Base-by-base conservation (phyloP, 2,888 invertebrate genomes). In the Mellilla xanthometata region DNA sequence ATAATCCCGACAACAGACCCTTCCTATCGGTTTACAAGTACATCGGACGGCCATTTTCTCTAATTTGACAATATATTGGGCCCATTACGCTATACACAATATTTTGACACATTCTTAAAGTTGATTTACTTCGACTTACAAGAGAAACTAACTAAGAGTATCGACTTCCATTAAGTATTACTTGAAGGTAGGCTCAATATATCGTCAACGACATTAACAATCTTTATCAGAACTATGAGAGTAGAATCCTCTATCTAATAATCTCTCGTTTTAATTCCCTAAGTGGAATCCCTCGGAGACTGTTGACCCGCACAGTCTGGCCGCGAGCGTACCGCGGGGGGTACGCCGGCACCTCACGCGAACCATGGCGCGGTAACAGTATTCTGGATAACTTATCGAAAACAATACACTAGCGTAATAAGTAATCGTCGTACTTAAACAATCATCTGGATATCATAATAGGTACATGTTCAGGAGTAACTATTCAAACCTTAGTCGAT, bases 341-440 rank as follows among this genome's bases (percentile, higher is more conserved):
- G n/a, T n/a, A n/a, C n/a, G n/a, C n/a, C n/a, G n/a, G n/a, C n/a
- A n/a, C n/a, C n/a, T n/a, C n/a, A n/a, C n/a, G n/a, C n/a, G n/a
- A n/a, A n/a, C n/a, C n/a, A n/a, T n/a, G n/a, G 15, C n/a, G 6
- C 7, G 49, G 56, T 59, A 61, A 86, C 88, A 88, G 68, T 81
- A 88, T 88, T 89, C 89, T 89, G 89, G 88, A 88, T 89, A 89
- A 89, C 89, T 88, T 88, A 88, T 85, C 50, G 77, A 77, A 58
- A 58, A 57, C 55, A 62, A 50, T 48, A 35, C 33, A 48, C 49
- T 31, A 55, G 54, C 49, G 44, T 50, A 49, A 44, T 49, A 49
- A 50, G 46, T 39, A 40, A 38, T 31, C 11, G 19, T 33, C 15
- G 33, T 42, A 41, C 41, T 41, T 40, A 30, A 12, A 40, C 6